phyloP scores from a whole-genome alignment of 2,888 invertebrate species.

The Polydrusus pterygomalis region DNA sequence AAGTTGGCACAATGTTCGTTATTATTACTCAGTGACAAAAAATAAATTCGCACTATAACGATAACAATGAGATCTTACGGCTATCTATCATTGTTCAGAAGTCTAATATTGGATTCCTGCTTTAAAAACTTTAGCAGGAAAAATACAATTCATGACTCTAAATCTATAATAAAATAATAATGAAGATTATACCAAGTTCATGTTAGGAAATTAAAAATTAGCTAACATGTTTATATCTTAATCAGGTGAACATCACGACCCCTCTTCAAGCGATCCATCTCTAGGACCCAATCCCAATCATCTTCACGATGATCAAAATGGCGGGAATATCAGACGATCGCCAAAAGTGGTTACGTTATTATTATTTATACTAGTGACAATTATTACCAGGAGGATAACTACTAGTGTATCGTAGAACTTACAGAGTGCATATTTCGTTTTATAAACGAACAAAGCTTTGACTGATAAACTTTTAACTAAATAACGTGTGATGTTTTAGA shows the following conservation, averaged over 20 bases:
- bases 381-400: constrained; percentile 54
- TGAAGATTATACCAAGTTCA: too few species aligned
- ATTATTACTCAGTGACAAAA: too few species aligned
- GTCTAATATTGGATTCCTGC: too few species aligned
- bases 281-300: constrained; percentile 42
- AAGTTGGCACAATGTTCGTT: too few species aligned
- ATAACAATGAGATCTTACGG: too few species aligned
- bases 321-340: constrained; percentile 35
- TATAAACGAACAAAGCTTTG: constrained; percentile 62
- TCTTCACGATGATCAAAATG: constrained; percentile 29
- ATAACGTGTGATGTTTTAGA: constrained; percentile 23
- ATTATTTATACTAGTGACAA: constrained; percentile 56
- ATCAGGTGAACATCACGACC: constrained; percentile 51
- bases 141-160: too few species aligned
- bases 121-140: too few species aligned
- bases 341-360: constrained; percentile 47
- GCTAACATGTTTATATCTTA: background rate
- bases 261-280: constrained; percentile 39
- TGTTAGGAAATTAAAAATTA: too few species aligned
- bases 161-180: too few species aligned
- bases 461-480: constrained; percentile 58
- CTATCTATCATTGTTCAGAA: too few species aligned
- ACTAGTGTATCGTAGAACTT: constrained; percentile 57
- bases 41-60: too few species aligned
- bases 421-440: constrained; percentile 59